phyloP scores from a whole-genome alignment of 2,888 invertebrate species.

The Zele albiditarsus region DNA sequence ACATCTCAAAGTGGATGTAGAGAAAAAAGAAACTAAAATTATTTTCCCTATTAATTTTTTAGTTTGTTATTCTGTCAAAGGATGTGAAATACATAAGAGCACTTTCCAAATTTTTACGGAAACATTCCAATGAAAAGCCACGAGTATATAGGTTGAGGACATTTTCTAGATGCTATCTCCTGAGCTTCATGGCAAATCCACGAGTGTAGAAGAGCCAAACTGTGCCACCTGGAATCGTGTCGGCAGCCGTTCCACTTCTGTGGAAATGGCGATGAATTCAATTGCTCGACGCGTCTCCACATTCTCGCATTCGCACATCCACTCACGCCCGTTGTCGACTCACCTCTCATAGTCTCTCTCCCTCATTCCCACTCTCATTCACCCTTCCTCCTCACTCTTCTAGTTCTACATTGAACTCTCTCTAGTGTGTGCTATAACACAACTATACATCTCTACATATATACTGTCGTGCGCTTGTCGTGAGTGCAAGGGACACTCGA shows the following conservation, averaged over 20 bases:
- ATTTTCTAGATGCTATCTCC: conserved; percentile 48
- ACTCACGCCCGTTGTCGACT: conserved; percentile 19
- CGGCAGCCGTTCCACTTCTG: conserved; percentile 52
- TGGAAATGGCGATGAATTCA: conserved; percentile 54
- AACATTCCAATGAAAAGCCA: conserved; percentile 11
- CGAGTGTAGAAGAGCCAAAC: conserved; percentile 29
- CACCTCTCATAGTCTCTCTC: conserved; percentile 1
- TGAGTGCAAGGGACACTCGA: conserved; percentile 27
- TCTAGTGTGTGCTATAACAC: conserved; percentile 11
- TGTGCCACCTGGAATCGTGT: conserved; percentile 55
- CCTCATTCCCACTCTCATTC: neutral
- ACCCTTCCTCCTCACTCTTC: neutral
- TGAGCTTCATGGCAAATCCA: conserved; percentile 37
- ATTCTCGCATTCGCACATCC: conserved; percentile 40
- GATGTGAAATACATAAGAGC: neutral
- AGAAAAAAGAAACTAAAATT: neutral
- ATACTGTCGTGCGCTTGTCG: neutral
- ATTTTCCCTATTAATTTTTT: neutral
- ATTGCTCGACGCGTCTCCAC: conserved; percentile 54
- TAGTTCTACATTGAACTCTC: conserved; percentile 1
- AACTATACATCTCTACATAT: neutral
- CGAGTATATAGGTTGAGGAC: conserved; percentile 33
- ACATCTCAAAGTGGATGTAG: too few relatives aligned
- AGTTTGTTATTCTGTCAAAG: neutral
- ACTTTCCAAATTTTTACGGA: neutral